Evolutionary conservation across 2,113 vertebrate species (phyloP).

Genomic region (Donacobius atricapilla): DNA sequence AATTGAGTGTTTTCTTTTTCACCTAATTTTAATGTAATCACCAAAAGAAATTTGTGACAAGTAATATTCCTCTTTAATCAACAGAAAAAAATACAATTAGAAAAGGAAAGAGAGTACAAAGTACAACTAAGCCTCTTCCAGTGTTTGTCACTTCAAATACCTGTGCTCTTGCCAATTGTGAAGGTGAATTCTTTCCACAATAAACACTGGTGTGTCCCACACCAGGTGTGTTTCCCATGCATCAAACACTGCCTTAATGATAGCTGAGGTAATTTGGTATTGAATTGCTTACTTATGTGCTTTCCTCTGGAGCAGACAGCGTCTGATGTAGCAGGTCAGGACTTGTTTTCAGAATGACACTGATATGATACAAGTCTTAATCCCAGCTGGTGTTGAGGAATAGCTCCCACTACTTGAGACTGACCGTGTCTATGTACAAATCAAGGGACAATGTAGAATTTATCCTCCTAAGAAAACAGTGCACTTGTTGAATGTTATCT

Average conservation of each 20-base stretch:
- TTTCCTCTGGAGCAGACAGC: background rate
- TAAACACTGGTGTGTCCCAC: background rate
- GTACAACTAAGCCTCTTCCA: background rate
- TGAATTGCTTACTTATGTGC: background rate
- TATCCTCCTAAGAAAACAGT: background rate
- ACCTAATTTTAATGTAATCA: background rate
- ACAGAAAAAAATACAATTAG: background rate
- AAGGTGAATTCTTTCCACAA: background rate
- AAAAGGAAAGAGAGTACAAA: background rate
- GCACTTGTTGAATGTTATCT: background rate
- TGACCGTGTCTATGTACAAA: background rate
- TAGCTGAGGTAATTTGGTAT: slow-evolving; percentile 8
- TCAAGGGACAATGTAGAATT: background rate
- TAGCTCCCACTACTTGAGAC: background rate
- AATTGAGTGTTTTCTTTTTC: background rate
- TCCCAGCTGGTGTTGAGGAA: background rate
- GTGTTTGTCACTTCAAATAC: background rate
- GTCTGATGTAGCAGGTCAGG: background rate
- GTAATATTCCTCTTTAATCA: background rate
- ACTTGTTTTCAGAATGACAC: background rate
- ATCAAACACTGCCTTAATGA: background rate
- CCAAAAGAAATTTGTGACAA: background rate
- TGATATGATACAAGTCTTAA: background rate
- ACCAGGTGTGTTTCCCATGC: background rate
- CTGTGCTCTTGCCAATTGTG: background rate